Conservation (phyloP, 2,797 vertebrate species). For the Cossypha niveicapilla region DNA sequence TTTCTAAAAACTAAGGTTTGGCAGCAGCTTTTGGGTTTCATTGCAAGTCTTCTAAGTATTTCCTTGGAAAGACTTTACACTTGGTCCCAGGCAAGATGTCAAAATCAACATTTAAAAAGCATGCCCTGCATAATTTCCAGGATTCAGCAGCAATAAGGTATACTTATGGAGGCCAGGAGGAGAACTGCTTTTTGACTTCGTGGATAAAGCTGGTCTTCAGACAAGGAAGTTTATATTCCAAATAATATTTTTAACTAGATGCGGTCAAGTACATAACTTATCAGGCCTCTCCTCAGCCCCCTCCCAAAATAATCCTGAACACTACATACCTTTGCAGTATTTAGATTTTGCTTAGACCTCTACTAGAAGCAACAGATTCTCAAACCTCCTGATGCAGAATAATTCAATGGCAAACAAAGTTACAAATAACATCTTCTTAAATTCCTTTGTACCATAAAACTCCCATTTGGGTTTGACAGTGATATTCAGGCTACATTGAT, state of each 20-base stretch:
- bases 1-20: conserved; percentile 49
- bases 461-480: not conserved
- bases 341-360: not conserved
- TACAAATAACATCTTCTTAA: not conserved
- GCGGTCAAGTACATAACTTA: not conserved
- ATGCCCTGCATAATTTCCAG: conserved; percentile 63
- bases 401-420: not conserved
- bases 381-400: not conserved
- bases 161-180: conserved; percentile 13
- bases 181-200: conserved; percentile 4
- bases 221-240: conserved; percentile 62
- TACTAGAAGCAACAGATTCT: not conserved
- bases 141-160: conserved; percentile 41
- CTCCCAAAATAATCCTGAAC: conserved; percentile 12
- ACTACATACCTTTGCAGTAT: not conserved
- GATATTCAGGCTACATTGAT: not conserved
- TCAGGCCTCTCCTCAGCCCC: not conserved
- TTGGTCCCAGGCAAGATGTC: conserved; percentile 72
- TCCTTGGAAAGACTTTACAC: conserved; percentile 73
- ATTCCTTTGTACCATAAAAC: not conserved
- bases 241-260: conserved; percentile 54
- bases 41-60: conserved; percentile 70
- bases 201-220: conserved; percentile 45
- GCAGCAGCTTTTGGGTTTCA: conserved; percentile 56
- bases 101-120: conserved; percentile 70